These are phyloP conservation scores for Dasyurus viverrinus DNA, from an alignment of 2,113 vertebrate genomes.

Conservation along the genomic window DNA sequence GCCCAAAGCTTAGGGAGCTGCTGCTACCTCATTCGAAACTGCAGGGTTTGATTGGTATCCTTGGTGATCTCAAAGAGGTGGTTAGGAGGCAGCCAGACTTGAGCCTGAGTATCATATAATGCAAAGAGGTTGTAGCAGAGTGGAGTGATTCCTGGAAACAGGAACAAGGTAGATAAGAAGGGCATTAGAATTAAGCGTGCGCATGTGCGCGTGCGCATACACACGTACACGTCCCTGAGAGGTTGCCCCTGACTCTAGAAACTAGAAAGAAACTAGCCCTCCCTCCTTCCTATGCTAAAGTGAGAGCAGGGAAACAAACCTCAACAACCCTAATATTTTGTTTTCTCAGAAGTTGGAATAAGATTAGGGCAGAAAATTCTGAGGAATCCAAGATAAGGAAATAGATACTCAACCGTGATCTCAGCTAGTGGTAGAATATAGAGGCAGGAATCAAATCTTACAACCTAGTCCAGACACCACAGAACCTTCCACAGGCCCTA, in stretches of 20 bases:
- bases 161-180: not conserved
- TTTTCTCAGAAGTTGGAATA: not conserved
- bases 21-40: conserved; percentile 93
- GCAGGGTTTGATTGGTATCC: conserved; percentile 78
- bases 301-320: not conserved
- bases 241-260: not conserved
- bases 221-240: not conserved
- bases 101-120: conserved; percentile 85
- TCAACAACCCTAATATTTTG: not conserved
- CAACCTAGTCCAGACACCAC: not conserved
- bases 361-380: not conserved
- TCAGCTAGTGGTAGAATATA: not conserved
- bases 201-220: not conserved
- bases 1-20: not conserved
- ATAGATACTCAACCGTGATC: not conserved
- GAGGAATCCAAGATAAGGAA: not conserved
- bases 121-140: conserved; percentile 91
- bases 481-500: not conserved
- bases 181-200: not conserved
- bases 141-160: conserved; percentile 89
- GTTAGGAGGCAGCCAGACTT: conserved; percentile 93
- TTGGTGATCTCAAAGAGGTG: conserved; percentile 84
- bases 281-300: not conserved
- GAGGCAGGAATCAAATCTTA: not conserved
- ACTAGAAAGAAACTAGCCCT: not conserved